Percentiles rank a stretch among this genome's conserved stretches.
Evolutionary conservation across 2,113 vertebrate species (phyloP).

Genomic region (Formicarius rufipectus): DNA sequence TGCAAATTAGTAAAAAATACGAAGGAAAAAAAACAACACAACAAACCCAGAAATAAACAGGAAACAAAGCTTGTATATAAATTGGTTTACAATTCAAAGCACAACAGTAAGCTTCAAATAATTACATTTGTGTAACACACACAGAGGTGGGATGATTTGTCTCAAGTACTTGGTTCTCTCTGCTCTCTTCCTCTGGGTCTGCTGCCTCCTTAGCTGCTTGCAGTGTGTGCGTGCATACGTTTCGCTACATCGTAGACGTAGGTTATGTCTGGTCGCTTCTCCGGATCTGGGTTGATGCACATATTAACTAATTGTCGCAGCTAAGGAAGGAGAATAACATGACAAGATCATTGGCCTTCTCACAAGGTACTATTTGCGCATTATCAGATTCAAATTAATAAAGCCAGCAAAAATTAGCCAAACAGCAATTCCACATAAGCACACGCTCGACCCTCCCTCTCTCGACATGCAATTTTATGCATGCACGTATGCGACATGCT

Average conservation of each 20-base stretch:
- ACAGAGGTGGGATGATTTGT: conserved; percentile 17
- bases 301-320: conserved; percentile 95
- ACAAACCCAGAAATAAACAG: background rate
- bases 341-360: background rate
- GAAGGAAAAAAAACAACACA: background rate
- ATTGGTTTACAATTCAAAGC: conserved; percentile 68
- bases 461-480: background rate
- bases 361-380: background rate
- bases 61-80: conserved; percentile 55
- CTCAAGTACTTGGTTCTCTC: conserved; percentile 24
- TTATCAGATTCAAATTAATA: background rate
- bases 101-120: conserved; percentile 42
- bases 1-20: background rate
- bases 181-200: background rate
- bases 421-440: background rate
- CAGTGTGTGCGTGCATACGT: conserved; percentile 87
- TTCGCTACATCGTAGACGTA: conserved; percentile 95
- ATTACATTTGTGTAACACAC: conserved; percentile 15
- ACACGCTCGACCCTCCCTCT: background rate
- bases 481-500: fast-evolving
- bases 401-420: background rate
- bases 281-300: conserved; percentile 98
- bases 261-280: conserved; percentile 95
- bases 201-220: conserved; percentile 77
- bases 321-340: conserved; percentile 66